Conservation (phyloP, 2,888 invertebrate species). For the Brachynemurus nebulosus region DNA sequence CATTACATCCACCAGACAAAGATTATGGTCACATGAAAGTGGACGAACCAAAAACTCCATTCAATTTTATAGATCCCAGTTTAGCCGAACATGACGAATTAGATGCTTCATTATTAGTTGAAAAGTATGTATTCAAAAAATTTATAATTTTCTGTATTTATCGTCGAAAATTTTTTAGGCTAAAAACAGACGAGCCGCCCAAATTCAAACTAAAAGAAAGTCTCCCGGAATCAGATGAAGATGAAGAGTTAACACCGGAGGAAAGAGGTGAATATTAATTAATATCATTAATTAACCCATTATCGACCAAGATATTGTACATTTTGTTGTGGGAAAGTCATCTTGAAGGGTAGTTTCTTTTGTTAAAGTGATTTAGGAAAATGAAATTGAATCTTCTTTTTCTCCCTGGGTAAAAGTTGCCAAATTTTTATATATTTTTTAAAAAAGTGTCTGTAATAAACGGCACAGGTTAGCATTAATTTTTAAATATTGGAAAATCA, state of each 20-base stretch:
- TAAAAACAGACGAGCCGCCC: constrained; percentile 26
- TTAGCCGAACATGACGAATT: constrained; percentile 39
- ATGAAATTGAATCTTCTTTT: neutral
- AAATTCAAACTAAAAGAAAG: constrained; percentile 31
- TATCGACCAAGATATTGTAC: no score
- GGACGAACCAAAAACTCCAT: constrained; percentile 96
- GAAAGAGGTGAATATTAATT: constrained; percentile 28
- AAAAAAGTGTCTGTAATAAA: no score
- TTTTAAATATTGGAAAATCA: no score
- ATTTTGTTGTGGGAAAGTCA: no score
- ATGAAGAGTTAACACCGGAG: constrained; percentile 33
- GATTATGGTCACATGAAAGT: constrained; percentile 99
- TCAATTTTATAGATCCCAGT: constrained; percentile 37
- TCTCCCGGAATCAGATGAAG: constrained; percentile 26
- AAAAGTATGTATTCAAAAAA: constrained; percentile 41
- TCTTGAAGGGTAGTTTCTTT: no score
- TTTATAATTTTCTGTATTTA: neutral
- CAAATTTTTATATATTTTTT: no score
- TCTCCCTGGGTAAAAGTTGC: neutral
- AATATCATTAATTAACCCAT: no score
- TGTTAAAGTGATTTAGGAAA: no score
- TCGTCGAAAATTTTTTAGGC: neutral
- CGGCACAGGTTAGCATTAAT: no score
- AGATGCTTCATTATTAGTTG: constrained; percentile 60
- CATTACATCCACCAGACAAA: constrained; percentile 93